Base-by-base conservation (phyloP, 2,888 invertebrate genomes). In the Meghimatium bilineatum region DNA sequence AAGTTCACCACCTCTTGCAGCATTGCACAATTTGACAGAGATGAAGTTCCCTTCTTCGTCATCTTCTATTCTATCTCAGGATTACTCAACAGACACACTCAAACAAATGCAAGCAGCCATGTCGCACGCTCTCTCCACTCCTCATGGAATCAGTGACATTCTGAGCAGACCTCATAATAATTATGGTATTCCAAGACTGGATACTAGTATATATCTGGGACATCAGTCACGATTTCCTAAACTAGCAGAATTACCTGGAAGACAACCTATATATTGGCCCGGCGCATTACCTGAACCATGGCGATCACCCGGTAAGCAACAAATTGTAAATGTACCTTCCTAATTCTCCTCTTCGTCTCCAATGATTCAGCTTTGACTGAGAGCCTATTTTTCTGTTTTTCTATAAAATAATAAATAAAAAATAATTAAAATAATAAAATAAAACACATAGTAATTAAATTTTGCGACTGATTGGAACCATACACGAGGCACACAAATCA, bases 141-240 rank as follows among this genome's bases (percentile, higher is more conserved):
- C 98, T 63, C 98, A 98, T 94, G 97, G 98, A 85, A 98, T 99
- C 92, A 97, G 98, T 94, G 97, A 98, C 94, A 98, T 99, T 93
- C 94, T 98, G 88, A 96, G 97, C 89, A 95, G 98, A 94, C 97
- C 98, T 5, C 86, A 88, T 60, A 88, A 88, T 69, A 86, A 89
- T 63, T 85, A 91, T 10, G 90, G 91, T 67, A 87, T 91, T 69
- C 89, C 90, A n/a, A 88, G 91, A 83, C 86, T 91, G 26, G 90
- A 90, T 80, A 87, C 95, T 84, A 95, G 96, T 77, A 92, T 93
- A 91, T 94, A 93, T 89, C 91, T 93, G 86, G 92, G 91, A 83
- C 96, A 96, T 86, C 96, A 96, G 82, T 89, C 89, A 71, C 89
- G 93, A 38, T 89, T 93, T 71, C 92, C 93, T 29, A 93, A 93